phyloP scores from a whole-genome alignment of 2,888 invertebrate species.

The Stenurella melanura region DNA sequence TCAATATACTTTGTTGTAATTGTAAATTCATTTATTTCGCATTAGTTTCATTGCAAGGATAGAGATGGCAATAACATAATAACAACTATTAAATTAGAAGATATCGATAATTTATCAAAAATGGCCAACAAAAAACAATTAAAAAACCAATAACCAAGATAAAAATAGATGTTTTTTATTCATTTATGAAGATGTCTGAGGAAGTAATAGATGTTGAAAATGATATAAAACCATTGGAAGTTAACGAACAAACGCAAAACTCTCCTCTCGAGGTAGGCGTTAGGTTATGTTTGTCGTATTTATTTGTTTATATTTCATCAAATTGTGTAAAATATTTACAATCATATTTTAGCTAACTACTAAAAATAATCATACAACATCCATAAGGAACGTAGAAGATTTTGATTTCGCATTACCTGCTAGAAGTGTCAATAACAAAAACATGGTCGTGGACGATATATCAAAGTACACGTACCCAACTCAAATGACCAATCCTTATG shows the following conservation, averaged over 20 bases:
- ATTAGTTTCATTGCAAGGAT: background rate
- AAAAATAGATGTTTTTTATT: background rate
- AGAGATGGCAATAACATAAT: background rate
- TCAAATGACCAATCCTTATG: conserved; percentile 59
- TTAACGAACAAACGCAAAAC: conserved; percentile 21
- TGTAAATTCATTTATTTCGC: background rate
- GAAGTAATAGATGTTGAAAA: conserved; percentile 45
- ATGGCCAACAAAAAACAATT: background rate
- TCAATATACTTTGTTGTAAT: background rate
- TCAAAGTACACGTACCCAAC: conserved; percentile 60
- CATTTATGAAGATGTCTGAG: conserved; percentile 44
- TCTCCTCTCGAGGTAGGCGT: conserved; percentile 43
- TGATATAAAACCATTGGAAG: conserved; percentile 36
- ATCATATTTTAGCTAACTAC: conserved; percentile 42
- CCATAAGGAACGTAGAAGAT: conserved; percentile 35
- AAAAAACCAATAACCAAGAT: background rate
- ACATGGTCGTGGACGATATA: conserved; percentile 55
- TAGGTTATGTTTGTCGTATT: conserved; percentile 36
- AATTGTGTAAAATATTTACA: background rate
- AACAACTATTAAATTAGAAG: background rate
- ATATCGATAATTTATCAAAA: background rate
- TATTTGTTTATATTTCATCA: background rate
- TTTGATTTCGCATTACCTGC: conserved; percentile 47
- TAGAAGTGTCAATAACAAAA: conserved; percentile 42
- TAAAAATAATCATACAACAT: conserved; percentile 29